phyloP scores from a whole-genome alignment of 2,888 invertebrate genomes.

The Criorhina ranunculi region DNA sequence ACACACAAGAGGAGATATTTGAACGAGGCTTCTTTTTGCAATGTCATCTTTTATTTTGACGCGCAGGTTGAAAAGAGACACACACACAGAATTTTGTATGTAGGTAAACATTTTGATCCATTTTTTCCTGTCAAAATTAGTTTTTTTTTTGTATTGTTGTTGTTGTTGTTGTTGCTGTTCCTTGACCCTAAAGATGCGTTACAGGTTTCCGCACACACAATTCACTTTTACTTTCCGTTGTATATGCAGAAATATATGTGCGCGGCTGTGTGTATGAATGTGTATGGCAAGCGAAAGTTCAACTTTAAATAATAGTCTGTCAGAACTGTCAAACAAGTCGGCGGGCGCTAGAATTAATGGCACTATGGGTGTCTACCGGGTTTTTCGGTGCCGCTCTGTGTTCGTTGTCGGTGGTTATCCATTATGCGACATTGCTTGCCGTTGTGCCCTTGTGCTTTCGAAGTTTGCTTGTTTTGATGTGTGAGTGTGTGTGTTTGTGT shows the following conservation, averaged over 20 bases:
- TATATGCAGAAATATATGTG: slow-evolving; percentile 60
- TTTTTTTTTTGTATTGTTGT: slow-evolving; percentile 1
- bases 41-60: slow-evolving; percentile 77
- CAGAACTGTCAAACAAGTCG: slow-evolving; percentile 85
- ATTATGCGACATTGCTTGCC: slow-evolving; percentile 56
- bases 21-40: slow-evolving; percentile 64
- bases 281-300: slow-evolving; percentile 79
- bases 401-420: slow-evolving; percentile 72
- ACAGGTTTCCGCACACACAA: slow-evolving; percentile 75
- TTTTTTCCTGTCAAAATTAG: slow-evolving; percentile 63
- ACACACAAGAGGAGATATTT: slow-evolving; percentile 36
- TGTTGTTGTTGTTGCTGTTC: slow-evolving; percentile 53
- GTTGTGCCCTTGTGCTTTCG: slow-evolving; percentile 65
- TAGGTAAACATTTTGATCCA: slow-evolving; percentile 66
- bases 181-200: slow-evolving; percentile 77
- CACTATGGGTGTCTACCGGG: slow-evolving; percentile 78
- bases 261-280: slow-evolving; percentile 19
- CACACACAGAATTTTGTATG: slow-evolving; percentile 28
- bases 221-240: slow-evolving; percentile 75
- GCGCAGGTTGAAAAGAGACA: slow-evolving; percentile 37
- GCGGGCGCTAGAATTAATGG: slow-evolving; percentile 84
- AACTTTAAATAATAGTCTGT: slow-evolving; percentile 85
- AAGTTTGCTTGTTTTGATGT: slow-evolving; percentile 26
- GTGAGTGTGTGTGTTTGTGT: slow-evolving; percentile 41
- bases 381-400: slow-evolving; percentile 75